These are phyloP conservation scores for Zophobas atratus DNA, from an alignment of 1,140 invertebrate species.

Conservation along the genomic window DNA sequence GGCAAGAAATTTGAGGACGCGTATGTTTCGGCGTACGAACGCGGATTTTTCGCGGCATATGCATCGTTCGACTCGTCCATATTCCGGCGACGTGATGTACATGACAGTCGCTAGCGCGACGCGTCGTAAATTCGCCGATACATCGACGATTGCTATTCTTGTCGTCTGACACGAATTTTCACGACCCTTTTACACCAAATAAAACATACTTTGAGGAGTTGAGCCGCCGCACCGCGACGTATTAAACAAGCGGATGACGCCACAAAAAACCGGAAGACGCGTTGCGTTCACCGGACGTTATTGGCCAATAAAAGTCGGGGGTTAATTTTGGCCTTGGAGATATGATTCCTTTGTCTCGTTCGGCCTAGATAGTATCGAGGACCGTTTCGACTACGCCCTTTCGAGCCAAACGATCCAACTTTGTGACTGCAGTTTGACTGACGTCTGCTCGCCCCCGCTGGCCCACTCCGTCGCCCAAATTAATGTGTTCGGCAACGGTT, in stretches of 20 bases:
- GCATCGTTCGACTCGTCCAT: slow-evolving; percentile 22
- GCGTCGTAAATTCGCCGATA: slow-evolving; percentile 4
- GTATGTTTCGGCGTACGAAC: background rate
- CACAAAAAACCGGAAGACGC: background rate
- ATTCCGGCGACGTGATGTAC: slow-evolving; percentile 21
- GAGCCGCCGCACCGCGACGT: background rate
- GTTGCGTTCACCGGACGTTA: background rate
- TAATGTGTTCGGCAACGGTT: slow-evolving; percentile 42
- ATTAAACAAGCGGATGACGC: background rate
- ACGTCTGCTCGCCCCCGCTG: slow-evolving; percentile 30
- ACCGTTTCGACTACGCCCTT: slow-evolving; percentile 12
- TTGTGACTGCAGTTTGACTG: slow-evolving; percentile 39
- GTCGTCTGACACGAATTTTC: slow-evolving; percentile 1
- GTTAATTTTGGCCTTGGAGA: background rate
- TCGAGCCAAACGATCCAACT: slow-evolving; percentile 31
- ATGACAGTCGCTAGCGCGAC: slow-evolving; percentile 4
- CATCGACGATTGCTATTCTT: slow-evolving; percentile 5
- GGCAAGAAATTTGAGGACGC: background rate
- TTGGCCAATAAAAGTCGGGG: background rate
- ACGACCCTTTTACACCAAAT: slow-evolving; percentile 7
- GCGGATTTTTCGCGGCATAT: background rate
- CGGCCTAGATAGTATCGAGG: slow-evolving; percentile 28
- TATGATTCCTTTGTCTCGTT: slow-evolving; percentile 19
- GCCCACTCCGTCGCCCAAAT: slow-evolving; percentile 27
- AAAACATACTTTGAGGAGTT: background rate